phyloP scores from a whole-genome alignment of 2,888 invertebrate species.

The Chrysolina oricalcia region DNA sequence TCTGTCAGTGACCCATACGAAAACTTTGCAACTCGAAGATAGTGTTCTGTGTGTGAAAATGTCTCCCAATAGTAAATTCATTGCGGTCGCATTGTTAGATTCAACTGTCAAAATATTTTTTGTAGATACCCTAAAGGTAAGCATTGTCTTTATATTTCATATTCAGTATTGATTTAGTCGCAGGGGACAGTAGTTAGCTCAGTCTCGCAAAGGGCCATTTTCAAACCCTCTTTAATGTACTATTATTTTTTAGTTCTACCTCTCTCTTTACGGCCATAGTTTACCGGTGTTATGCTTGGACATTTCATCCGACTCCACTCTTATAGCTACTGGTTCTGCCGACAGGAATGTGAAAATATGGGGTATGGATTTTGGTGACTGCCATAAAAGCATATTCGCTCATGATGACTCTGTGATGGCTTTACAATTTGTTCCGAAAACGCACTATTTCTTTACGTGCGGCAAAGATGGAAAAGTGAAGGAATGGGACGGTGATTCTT shows the following conservation, averaged over 20 bases:
- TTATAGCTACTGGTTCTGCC: slow-evolving; percentile 95
- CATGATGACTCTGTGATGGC: slow-evolving; percentile 96
- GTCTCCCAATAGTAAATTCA: slow-evolving; percentile 88
- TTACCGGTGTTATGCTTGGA: slow-evolving; percentile 95
- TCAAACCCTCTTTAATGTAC: too few species aligned
- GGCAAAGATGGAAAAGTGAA: slow-evolving; percentile 96
- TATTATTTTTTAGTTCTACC: slow-evolving; percentile 81
- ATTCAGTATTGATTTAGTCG: too few species aligned
- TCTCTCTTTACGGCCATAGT: slow-evolving; percentile 97
- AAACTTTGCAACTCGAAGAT: slow-evolving; percentile 91
- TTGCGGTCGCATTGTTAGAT: slow-evolving; percentile 93
- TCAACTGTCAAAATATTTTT: slow-evolving; percentile 97
- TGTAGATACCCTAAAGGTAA: slow-evolving; percentile 92
- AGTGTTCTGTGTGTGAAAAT: slow-evolving; percentile 87
- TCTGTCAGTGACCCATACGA: slow-evolving; percentile 84
- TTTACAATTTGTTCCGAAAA: slow-evolving; percentile 90
- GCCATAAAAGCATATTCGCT: slow-evolving; percentile 94
- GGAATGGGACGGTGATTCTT: slow-evolving; percentile 97
- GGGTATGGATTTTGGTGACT: slow-evolving; percentile 99
- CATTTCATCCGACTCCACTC: slow-evolving; percentile 88
- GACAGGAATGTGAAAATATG: slow-evolving; percentile 98
- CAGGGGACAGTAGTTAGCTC: too few species aligned
- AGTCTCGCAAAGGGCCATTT: too few species aligned
- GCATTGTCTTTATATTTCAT: background rate
- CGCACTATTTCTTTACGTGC: slow-evolving; percentile 94